Evolutionary conservation across 2,888 invertebrate genomes (phyloP).

Genomic region (Taphrorychus bicolor): DNA sequence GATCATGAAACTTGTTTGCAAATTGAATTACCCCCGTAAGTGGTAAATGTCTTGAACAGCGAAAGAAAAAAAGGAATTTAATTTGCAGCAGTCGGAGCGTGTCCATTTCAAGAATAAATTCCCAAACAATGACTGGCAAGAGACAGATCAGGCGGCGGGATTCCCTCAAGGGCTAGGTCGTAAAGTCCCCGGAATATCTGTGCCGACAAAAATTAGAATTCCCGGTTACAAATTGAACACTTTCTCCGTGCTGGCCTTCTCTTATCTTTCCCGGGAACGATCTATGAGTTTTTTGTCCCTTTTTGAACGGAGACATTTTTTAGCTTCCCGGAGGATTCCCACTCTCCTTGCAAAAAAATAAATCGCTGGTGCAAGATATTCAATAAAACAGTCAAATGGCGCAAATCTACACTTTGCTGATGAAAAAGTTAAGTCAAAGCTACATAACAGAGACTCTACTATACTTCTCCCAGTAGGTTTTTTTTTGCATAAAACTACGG

Average conservation of each 20-base stretch:
- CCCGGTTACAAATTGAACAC: slow-evolving; percentile 25
- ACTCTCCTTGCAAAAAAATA: neutral
- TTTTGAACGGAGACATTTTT: slow-evolving; percentile 8
- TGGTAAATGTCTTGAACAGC: neutral
- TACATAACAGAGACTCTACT: neutral
- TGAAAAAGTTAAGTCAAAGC: too few relatives aligned
- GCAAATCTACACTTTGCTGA: too few relatives aligned
- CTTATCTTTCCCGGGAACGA: slow-evolving; percentile 25
- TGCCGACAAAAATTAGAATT: slow-evolving; percentile 26
- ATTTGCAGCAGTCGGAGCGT: slow-evolving; percentile 1
- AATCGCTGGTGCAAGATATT: neutral
- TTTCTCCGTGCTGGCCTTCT: slow-evolving; percentile 22
- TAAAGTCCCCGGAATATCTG: slow-evolving; percentile 21
- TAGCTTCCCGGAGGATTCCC: neutral
- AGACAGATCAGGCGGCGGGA: slow-evolving; percentile 10
- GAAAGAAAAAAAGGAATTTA: neutral
- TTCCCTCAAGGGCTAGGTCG: slow-evolving; percentile 5
- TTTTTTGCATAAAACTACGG: neutral
- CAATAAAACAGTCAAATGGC: too few relatives aligned
- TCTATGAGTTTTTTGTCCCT: slow-evolving; percentile 20
- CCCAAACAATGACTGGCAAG: slow-evolving; percentile 9
- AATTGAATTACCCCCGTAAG: slow-evolving; percentile 31
- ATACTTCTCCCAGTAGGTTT: neutral
- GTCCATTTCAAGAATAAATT: slow-evolving; percentile 13
- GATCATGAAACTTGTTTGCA: slow-evolving; percentile 26